Base-by-base conservation (phyloP, 1,140 invertebrate species). In the Portunus trituberculatus region DNA sequence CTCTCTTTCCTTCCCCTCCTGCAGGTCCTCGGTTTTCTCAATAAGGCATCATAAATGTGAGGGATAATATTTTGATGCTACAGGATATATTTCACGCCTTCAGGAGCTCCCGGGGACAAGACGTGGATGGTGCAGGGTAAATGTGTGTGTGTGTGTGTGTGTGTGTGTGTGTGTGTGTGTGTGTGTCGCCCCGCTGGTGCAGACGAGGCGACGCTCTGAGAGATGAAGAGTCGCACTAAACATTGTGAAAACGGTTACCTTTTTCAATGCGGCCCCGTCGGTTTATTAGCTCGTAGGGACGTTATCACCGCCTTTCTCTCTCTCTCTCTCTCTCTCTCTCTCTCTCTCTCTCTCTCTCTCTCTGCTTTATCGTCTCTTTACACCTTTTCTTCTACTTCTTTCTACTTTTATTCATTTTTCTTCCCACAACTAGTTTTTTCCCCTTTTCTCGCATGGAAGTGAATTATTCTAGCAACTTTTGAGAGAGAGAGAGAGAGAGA, bases 131-230 rank as follows among this genome's bases (percentile, higher is more conserved):
- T 6, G 46, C 39, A 14, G 31, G 84, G 31, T 0, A 10, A 20
- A 32, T 76, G 67, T 76, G 67, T 76, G 67, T 76, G 67, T 76
- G 67, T 76, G 67, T 76, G 67, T 76, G 67, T 76, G 67, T 76
- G 67, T 76, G 67, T 76, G 67, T 76, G 67, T 76, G 67, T 76
- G 67, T 76, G 67, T n/a, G 25, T 76, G 67, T 76, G 52, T 59
- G 52, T 59, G 52, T 59, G 52, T 59, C 39, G 39, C 39, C 39
- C 39, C 39, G 39, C 39, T 39, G 39, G 1, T 39, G 39, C 39
- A 39, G 39, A 39, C 39, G 39, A 39, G 39, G 39, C 12, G 52
- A 59, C 16, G 52, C n/a, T 76, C 25, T 25, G 25, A 25, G 25
- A 76, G 67, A 76, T 76, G 67, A 76, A 76, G 67, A 76, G 67